Conservation (phyloP, 1,140 invertebrate genomes). For the Drosophila guanche region DNA sequence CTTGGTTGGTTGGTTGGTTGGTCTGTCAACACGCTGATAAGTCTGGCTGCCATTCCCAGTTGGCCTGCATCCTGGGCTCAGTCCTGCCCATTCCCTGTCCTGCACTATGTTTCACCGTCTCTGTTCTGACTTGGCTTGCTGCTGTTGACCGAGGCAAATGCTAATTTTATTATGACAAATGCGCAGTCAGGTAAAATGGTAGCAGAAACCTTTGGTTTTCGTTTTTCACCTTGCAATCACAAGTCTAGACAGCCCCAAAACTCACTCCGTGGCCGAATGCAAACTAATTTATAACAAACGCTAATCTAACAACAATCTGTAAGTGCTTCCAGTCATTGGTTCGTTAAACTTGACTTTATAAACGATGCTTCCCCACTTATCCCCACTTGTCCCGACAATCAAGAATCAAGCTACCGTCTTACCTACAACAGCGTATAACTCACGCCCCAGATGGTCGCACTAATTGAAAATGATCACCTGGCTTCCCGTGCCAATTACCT, state of each 20-base stretch:
- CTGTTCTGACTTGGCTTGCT: slow-evolving; percentile 3
- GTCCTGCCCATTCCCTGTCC: slow-evolving; percentile 11
- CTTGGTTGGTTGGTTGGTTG: slow-evolving; percentile 14
- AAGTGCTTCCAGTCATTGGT: slow-evolving; percentile 48
- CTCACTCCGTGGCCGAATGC: slow-evolving; percentile 11
- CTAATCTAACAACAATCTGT: slow-evolving; percentile 51
- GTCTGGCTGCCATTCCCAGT: slow-evolving; percentile 40
- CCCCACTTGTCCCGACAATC: slow-evolving; percentile 43
- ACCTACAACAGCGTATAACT: slow-evolving; percentile 54
- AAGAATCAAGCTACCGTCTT: slow-evolving; percentile 52
- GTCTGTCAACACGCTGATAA: slow-evolving; percentile 67
- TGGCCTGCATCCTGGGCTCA: slow-evolving; percentile 27
- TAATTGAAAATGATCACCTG: slow-evolving; percentile 75
- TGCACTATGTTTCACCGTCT: background rate
- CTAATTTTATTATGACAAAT: slow-evolving; percentile 78
- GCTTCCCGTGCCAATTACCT: slow-evolving; percentile 27
- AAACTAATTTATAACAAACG: slow-evolving; percentile 36
- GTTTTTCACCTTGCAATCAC: slow-evolving; percentile 36
- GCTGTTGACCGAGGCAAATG: slow-evolving; percentile 63
- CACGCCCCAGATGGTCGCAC: slow-evolving; percentile 27
- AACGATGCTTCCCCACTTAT: slow-evolving; percentile 46
- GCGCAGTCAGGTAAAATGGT: slow-evolving; percentile 40
- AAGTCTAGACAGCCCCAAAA: slow-evolving; percentile 42
- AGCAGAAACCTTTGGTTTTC: slow-evolving; percentile 13
- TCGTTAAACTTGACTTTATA: slow-evolving; percentile 47